A percentile compares a stretch with the other conserved stretches of the same genome.
Evolutionary conservation across 2,888 invertebrate genomes (phyloP).

Genomic region (Vesta saturnalis): DNA sequence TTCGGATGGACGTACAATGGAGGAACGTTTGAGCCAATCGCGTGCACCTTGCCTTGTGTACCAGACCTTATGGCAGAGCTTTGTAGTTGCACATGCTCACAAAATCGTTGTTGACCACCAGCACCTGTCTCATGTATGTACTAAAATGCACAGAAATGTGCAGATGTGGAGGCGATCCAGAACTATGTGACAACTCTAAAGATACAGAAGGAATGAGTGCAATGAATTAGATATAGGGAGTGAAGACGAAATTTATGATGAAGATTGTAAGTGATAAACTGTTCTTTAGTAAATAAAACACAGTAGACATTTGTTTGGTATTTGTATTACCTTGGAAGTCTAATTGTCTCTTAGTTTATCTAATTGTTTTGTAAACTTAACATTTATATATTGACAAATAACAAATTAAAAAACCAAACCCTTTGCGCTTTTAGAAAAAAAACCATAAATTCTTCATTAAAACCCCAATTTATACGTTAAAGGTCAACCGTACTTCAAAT

Average conservation of each 20-base stretch:
- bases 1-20: not conserved
- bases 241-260: too few species aligned
- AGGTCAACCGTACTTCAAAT: not conserved
- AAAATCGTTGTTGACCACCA: not conserved
- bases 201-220: slow-evolving; percentile 8
- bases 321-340: too few species aligned
- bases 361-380: too few species aligned
- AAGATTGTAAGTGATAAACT: too few species aligned
- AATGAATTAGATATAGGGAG: too few species aligned
- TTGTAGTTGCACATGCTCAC: slow-evolving; percentile 5
- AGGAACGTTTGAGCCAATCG: slow-evolving; percentile 6
- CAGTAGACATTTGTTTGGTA: too few species aligned
- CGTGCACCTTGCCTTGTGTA: slow-evolving; percentile 6
- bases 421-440: not conserved
- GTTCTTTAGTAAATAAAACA: too few species aligned
- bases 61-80: slow-evolving; percentile 7
- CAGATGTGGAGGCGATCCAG: not conserved
- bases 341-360: too few species aligned
- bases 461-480: not conserved
- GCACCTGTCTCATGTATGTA: not conserved
- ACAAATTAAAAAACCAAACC: too few species aligned
- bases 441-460: not conserved
- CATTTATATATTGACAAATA: too few species aligned
- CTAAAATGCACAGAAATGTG: too few species aligned
- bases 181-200: slow-evolving; percentile 2